These are phyloP conservation scores for Bungarus multicinctus DNA, from an alignment of 2,113 vertebrate species.

Conservation along the genomic window DNA sequence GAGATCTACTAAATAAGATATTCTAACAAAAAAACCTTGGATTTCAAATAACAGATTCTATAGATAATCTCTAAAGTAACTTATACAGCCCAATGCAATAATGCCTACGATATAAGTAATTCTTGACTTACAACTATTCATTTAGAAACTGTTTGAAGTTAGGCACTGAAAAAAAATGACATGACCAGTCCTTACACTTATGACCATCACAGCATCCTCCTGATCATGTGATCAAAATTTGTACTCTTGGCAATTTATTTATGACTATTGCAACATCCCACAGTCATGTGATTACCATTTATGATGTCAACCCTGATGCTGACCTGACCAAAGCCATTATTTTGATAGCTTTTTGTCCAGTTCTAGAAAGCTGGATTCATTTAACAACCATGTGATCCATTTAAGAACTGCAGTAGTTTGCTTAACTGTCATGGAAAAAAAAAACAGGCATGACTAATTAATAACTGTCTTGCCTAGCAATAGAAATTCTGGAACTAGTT, in stretches of 20 bases:
- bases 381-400: background rate
- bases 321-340: no score
- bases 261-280: background rate
- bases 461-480: background rate
- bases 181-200: background rate
- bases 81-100: background rate
- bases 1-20: background rate
- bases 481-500: background rate
- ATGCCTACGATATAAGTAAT: background rate
- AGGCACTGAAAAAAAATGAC: background rate
- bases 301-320: no score
- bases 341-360: background rate
- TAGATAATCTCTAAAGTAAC: background rate
- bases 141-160: background rate
- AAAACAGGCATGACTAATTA: background rate
- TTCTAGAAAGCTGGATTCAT: background rate
- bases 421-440: background rate
- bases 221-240: background rate
- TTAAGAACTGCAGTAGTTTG: background rate
- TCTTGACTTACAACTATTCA: background rate
- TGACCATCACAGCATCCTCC: background rate
- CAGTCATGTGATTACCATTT: background rate
- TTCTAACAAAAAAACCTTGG: background rate
- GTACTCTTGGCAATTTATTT: background rate
- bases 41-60: background rate